Evolutionary conservation across 2,797 vertebrate species (phyloP).

Genomic region (Notamacropus eugenii): DNA sequence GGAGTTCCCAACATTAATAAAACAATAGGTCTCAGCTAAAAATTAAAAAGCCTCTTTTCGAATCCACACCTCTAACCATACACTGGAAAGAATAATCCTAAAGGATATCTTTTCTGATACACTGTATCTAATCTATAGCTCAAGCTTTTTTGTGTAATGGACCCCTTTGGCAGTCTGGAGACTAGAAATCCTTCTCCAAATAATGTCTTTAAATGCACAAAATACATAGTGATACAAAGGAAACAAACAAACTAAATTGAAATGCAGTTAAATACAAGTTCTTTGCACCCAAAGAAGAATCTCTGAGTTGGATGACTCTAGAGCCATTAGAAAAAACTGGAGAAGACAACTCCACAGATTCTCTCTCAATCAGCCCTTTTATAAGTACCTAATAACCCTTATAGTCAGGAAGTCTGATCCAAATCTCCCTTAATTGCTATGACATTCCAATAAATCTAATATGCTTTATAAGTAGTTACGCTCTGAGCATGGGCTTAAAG

Average conservation of each 20-base stretch:
- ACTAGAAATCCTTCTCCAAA: background rate
- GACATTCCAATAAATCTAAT: background rate
- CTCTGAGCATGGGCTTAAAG: background rate
- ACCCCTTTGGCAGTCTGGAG: background rate
- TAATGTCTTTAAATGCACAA: background rate
- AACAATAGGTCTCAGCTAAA: background rate
- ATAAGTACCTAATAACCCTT: background rate
- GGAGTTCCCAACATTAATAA: background rate
- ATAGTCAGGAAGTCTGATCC: background rate
- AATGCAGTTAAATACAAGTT: background rate
- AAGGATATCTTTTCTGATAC: background rate
- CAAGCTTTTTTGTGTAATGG: background rate
- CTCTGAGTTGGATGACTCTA: background rate
- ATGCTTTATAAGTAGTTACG: background rate
- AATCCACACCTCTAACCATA: background rate
- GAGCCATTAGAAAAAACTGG: background rate
- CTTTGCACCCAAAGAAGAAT: background rate
- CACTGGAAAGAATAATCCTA: background rate
- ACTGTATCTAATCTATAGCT: background rate
- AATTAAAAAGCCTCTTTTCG: background rate
- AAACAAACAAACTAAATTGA: background rate
- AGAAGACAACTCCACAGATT: background rate
- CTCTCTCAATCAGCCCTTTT: background rate
- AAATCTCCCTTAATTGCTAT: background rate
- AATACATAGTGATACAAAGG: background rate